Percentiles rank a stretch among this genome's conserved stretches.
These are phyloP conservation scores for Xyrichtys novacula DNA, from an alignment of 2,797 vertebrate genomes.

Conservation along the genomic window DNA sequence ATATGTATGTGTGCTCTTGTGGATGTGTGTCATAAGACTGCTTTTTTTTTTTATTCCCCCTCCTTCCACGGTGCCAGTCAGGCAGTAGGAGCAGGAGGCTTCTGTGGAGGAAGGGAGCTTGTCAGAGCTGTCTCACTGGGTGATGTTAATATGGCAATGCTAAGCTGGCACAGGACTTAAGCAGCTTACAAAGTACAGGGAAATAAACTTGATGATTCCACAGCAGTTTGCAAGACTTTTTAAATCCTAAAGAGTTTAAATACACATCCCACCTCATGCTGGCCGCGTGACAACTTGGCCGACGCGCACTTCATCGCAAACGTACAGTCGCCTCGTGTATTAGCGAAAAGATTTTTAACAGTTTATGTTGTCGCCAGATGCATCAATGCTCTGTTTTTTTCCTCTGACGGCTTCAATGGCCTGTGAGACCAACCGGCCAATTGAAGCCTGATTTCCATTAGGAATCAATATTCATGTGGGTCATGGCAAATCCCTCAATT, in stretches of 20 bases:
- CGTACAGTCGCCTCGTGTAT: slow-evolving; percentile 16
- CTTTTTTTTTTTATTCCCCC: slow-evolving; percentile 44
- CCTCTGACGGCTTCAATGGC: slow-evolving; percentile 30
- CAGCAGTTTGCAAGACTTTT: slow-evolving; percentile 83
- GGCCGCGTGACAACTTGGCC: slow-evolving; percentile 66
- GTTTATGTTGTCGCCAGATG: slow-evolving; percentile 33
- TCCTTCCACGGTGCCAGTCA: slow-evolving; percentile 61
- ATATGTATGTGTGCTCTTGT: slow-evolving; percentile 46
- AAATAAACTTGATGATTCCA: slow-evolving; percentile 89
- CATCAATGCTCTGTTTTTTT: slow-evolving; percentile 44
- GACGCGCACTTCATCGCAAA: slow-evolving; percentile 50
- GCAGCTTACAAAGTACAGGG: slow-evolving; percentile 87
- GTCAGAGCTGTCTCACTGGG: slow-evolving; percentile 85
- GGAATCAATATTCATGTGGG: slow-evolving; percentile 71
- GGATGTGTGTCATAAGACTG: slow-evolving; percentile 53
- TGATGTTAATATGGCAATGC: slow-evolving; percentile 88
- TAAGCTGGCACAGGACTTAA: slow-evolving; percentile 88
- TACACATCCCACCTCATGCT: slow-evolving; percentile 80
- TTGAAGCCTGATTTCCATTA: slow-evolving; percentile 65
- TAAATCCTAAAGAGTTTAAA: slow-evolving; percentile 85
- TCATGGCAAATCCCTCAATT: slow-evolving; percentile 73
- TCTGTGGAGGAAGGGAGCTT: slow-evolving; percentile 82
- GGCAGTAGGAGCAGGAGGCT: slow-evolving; percentile 67
- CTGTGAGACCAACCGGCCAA: slow-evolving; percentile 43
- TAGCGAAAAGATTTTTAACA: slow-evolving; percentile 15